Evolutionary conservation across 64 coral and sea anemone genomes (phyloP).

Genomic region (Stichodactyla helianthus): DNA sequence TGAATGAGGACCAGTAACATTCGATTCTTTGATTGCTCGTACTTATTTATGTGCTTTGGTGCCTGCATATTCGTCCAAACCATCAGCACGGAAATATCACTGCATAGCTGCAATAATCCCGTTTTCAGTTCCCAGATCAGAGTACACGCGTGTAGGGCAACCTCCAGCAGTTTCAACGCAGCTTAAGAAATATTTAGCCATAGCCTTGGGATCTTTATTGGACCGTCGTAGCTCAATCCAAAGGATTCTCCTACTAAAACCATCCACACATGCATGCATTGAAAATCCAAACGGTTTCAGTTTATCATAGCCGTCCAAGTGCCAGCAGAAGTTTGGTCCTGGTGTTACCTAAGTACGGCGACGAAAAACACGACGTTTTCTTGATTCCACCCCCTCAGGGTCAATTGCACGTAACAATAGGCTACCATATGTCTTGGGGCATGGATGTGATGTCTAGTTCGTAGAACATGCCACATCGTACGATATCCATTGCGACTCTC

Average conservation of each 20-base stretch:
- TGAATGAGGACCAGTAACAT: conserved; percentile 49
- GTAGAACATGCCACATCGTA: conserved; percentile 56
- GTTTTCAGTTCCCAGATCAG: conserved; percentile 60
- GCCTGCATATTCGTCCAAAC: conserved; percentile 39
- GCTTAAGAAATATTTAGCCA: conserved; percentile 49
- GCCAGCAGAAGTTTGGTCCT: conserved; percentile 57
- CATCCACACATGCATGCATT: conserved; percentile 49
- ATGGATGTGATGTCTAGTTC: conserved; percentile 57
- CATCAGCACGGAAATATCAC: conserved; percentile 45
- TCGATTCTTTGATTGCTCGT: conserved; percentile 62
- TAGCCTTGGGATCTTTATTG: conserved; percentile 34
- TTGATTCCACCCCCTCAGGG: conserved; percentile 26
- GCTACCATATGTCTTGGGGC: conserved; percentile 35
- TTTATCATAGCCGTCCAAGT: conserved; percentile 48
- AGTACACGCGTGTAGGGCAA: conserved; percentile 32
- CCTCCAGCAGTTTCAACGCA: conserved; percentile 31
- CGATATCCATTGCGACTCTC: conserved; percentile 37
- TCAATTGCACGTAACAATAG: conserved; percentile 49
- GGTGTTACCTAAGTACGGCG: conserved; percentile 54
- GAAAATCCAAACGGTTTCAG: conserved; percentile 61
- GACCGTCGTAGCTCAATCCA: conserved; percentile 56
- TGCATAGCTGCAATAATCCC: conserved; percentile 43
- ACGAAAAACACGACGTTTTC: conserved; percentile 37
- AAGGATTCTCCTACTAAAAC: conserved; percentile 52
- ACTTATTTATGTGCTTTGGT: conserved; percentile 47